Base-by-base conservation (phyloP, 2,113 vertebrate genomes). In the Porphyrio hochstetteri region DNA sequence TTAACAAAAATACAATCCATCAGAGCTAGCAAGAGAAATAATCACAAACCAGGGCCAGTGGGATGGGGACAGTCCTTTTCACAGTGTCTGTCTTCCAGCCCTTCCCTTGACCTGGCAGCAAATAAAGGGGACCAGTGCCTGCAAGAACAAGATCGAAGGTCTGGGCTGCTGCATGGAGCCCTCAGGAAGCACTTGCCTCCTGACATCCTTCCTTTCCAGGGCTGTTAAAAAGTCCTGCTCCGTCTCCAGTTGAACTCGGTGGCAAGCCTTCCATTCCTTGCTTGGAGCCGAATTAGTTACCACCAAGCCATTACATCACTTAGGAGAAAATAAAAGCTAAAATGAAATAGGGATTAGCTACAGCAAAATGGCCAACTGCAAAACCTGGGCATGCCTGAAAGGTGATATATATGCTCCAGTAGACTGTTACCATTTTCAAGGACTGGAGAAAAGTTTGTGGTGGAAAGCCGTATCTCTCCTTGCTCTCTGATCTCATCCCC, bases 1-100 rank as follows among this genome's bases (percentile, higher is more conserved):
- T 93, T 79, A 84, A 96, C 83, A 90, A 93, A 95, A 94, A 57
- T 50, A 91, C 81, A 85, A 83, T 90, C 79, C 79, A 38, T 79
- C 57, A 82, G 65, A 80, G 38, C 76, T 92, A 96, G 68, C 55
- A 93, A 55, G 56, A 91, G 92, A 84, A 95, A 92, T 78, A 84
- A 89, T 75, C 76, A 74, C 68, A 82, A 82, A 61, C 57, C 65
- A 79, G 36, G 33, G 35, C 55, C 59, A 70, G 64, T 42, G 46
- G 42, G 52, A 67, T 70, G 52, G 50, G 82, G 56, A 92, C 53
- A 77, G 78, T 79, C 64, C 38, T 90, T 77, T 93, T 94, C 81
- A 93, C 63, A 80, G 74, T 68, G 57, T 88, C 80, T 57, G 46
- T 60, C 36, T 92, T 82, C 53, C 79, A 95, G 76, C n/a, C 76